Evolutionary conservation across 2,888 invertebrate species (phyloP), one percentile per base, ranked within the genome.

Genomic region (Drosophila flavopinicola): DNA sequence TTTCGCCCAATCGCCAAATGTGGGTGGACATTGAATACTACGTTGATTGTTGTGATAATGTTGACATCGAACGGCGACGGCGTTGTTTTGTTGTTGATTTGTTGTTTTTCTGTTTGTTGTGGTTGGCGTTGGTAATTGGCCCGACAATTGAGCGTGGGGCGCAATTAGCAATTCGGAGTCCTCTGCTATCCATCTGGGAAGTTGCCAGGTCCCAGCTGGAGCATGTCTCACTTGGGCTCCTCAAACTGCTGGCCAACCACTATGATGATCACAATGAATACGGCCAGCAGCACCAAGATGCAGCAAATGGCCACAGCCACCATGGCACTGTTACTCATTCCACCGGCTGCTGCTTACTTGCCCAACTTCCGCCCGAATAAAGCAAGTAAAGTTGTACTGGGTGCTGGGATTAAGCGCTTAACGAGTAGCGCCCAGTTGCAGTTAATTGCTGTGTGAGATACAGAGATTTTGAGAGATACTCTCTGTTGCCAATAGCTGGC

Each of bases 291-390:
- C 90, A 96, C 94, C 88, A 96, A 93, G 88, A 96, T 95, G 91
- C 95, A 96, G 92, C 95, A 95, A 84, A 96, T 95, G 86, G 95
- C 96, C 85, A 96, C 95, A 70, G 95, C 95, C 89, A 96, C 94
- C 96, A 96, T 96, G 66, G 91, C 91, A 79, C 91, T 91, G 63
- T 91, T 91, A 88, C 91, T 91, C 91, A 91, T 91, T 17, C 4
- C n/a, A n/a, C n/a, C 54, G 27, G 17, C 29, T 6, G 13, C 39
- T 23, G 17, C 10, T 17, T 17, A 6, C 37, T 33, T 20, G 20
- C 20, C 20, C 2, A 20, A 20, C 20, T 20, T 20, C 20, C 4
- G n/a, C n/a, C n/a, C n/a, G n/a, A n/a, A n/a, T n/a, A n/a, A n/a
- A n/a, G n/a, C n/a, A n/a, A n/a, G n/a, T n/a, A n/a, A n/a, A n/a